Percentiles rank a stretch among this genome's conserved stretches.
phyloP scores from a whole-genome alignment of 1,140 invertebrate genomes.

The Reticulitermes speratus region DNA sequence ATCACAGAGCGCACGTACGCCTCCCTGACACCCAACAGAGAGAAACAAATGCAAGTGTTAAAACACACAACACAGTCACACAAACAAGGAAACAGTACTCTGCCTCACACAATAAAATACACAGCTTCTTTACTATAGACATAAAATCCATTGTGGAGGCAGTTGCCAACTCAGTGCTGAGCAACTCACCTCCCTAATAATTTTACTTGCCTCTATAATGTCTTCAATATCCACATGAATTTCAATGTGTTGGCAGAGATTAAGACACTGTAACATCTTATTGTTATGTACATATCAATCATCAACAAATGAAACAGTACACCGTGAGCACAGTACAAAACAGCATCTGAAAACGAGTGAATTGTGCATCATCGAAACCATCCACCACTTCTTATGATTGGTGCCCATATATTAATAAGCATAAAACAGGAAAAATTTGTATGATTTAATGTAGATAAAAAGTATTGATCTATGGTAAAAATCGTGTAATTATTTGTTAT shows the following conservation, averaged over 20 bases:
- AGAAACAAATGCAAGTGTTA: slow-evolving; percentile 19
- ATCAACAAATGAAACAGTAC: slow-evolving; percentile 8
- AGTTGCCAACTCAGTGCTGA: no score
- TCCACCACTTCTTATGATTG: no score
- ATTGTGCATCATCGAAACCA: background rate
- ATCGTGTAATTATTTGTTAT: no score
- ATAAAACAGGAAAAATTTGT: no score
- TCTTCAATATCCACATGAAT: background rate
- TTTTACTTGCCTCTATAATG: no score
- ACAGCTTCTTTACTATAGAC: background rate
- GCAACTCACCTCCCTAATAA: no score
- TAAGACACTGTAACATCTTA: background rate
- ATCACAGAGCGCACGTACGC: slow-evolving; percentile 1
- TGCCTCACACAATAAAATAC: background rate
- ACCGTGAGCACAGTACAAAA: slow-evolving; percentile 5
- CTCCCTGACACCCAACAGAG: slow-evolving; percentile 16
- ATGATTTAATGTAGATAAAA: no score
- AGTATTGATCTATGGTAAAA: no score
- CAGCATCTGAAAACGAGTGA: background rate
- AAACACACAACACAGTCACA: slow-evolving; percentile 7
- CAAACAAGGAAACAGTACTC: background rate
- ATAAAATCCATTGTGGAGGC: no score
- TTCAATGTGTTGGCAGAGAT: background rate
- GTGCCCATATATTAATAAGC: no score
- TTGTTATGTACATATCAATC: slow-evolving; percentile 14